A percentile compares a stretch with the other conserved stretches of the same genome.
Conservation (phyloP, 2,113 vertebrate genomes). For the Nycticryphes semicollaris region DNA sequence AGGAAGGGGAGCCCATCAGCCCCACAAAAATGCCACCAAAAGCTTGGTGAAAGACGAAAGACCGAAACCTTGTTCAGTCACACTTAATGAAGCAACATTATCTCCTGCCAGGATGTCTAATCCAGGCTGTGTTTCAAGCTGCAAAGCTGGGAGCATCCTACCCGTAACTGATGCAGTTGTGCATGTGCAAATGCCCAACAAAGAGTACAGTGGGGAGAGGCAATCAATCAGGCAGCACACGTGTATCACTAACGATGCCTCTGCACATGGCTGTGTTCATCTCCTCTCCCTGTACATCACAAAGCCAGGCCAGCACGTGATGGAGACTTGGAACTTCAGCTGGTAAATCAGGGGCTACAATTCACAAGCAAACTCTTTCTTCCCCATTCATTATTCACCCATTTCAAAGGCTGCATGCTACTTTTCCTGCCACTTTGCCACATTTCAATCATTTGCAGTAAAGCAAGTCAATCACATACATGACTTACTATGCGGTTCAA, state of each 20-base stretch:
- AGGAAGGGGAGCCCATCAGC: background rate
- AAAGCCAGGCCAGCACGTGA: accelerated
- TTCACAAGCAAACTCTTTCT: background rate
- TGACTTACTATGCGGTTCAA: background rate
- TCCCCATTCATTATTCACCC: background rate
- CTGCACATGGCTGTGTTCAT: accelerated
- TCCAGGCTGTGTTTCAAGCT: background rate
- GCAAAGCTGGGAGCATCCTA: background rate
- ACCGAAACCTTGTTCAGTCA: accelerated
- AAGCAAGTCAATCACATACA: conserved; percentile 30
- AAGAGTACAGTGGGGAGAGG: background rate
- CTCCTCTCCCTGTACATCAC: background rate
- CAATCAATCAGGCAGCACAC: background rate
- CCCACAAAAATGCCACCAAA: background rate
- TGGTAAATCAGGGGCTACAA: background rate
- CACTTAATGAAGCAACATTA: background rate
- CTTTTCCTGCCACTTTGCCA: background rate
- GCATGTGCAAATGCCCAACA: background rate
- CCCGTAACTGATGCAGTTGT: background rate
- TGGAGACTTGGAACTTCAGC: background rate
- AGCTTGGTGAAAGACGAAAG: background rate
- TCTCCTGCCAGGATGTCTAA: background rate
- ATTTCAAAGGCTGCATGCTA: background rate
- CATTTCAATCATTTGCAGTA: background rate
- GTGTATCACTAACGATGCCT: accelerated